phyloP scores from a whole-genome alignment of 2,797 vertebrate genomes.

The Squalus acanthias region DNA sequence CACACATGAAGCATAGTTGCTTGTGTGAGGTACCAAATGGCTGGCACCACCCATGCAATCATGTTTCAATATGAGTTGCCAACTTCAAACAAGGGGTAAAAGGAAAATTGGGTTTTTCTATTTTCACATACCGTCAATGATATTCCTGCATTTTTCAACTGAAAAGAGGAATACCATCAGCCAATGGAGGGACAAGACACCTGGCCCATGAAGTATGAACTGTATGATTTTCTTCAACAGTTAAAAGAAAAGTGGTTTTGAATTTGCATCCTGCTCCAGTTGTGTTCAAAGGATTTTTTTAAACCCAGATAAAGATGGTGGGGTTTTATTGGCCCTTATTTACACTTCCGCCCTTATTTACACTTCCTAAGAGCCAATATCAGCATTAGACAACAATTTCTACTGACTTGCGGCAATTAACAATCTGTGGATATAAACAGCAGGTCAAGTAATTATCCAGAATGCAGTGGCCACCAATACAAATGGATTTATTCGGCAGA shows the following conservation, averaged over 20 bases:
- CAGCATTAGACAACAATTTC: neutral
- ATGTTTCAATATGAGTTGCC: neutral
- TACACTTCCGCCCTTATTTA: no score
- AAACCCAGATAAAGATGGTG: neutral
- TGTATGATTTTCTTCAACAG: neutral
- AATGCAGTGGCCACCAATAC: neutral
- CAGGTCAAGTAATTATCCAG: neutral
- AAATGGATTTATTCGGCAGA: neutral
- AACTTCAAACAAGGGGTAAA: neutral
- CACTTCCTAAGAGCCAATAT: neutral
- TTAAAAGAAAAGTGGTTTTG: neutral
- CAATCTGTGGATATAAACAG: neutral
- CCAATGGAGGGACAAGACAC: neutral
- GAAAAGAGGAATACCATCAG: neutral
- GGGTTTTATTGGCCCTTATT: neutral
- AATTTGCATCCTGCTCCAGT: neutral
- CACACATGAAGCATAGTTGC: neutral
- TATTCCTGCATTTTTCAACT: neutral
- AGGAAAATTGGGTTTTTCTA: neutral
- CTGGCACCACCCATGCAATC: neutral
- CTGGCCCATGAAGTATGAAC: neutral
- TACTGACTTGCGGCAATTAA: neutral
- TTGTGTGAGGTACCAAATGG: neutral
- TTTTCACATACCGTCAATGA: neutral
- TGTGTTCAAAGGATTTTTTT: neutral